Percentiles rank a stretch among this genome's conserved stretches.
Evolutionary conservation across 2,113 vertebrate species (phyloP).

Genomic region (Poicephalus meyeri): DNA sequence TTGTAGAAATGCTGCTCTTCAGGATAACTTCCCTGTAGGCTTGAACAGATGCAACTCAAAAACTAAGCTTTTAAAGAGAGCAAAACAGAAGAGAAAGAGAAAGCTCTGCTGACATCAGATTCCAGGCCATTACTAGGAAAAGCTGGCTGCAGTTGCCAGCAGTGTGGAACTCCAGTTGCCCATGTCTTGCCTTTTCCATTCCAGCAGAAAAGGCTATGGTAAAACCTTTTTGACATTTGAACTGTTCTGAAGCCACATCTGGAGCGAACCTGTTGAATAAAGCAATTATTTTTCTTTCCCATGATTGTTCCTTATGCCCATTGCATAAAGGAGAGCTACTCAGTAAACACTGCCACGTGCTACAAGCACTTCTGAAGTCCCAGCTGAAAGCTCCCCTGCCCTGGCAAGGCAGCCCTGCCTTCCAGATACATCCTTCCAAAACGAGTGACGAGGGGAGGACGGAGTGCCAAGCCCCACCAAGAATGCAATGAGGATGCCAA

Average conservation of each 20-base stretch:
- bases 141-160: background rate
- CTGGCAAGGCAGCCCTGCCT: background rate
- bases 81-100: background rate
- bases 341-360: background rate
- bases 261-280: background rate
- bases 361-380: background rate
- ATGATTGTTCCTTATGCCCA: rapidly evolving
- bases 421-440: background rate
- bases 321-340: background rate
- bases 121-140: background rate
- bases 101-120: background rate
- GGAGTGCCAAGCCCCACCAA: background rate
- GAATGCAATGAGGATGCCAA: background rate
- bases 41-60: background rate
- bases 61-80: background rate
- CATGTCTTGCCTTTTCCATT: background rate
- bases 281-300: background rate
- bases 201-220: background rate
- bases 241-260: background rate
- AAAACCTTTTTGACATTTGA: background rate
- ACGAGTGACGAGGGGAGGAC: rapidly evolving
- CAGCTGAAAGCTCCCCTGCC: background rate
- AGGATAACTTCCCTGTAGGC: background rate
- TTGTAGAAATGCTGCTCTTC: background rate
- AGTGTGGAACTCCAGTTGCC: background rate